phyloP scores from a whole-genome alignment of 2,797 vertebrate species.

The Cetoscarus ocellatus region DNA sequence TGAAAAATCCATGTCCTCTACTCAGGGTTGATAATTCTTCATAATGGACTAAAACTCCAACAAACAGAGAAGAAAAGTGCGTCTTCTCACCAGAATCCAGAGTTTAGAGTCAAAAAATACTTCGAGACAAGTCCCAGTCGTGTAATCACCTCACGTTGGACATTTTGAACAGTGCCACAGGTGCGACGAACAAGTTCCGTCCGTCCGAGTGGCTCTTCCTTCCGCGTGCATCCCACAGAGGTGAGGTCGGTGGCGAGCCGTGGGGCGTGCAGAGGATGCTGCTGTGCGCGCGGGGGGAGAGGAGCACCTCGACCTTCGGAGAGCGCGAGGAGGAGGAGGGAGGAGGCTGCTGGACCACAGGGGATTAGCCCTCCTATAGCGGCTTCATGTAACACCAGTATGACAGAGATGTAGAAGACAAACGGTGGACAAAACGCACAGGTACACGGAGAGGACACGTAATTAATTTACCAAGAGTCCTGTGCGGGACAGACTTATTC shows the following conservation, averaged over 20 bases:
- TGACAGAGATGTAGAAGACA: slow-evolving; percentile 3
- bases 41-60: slow-evolving; percentile 51
- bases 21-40: slow-evolving; percentile 42
- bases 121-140: slow-evolving; percentile 16
- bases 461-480: not conserved
- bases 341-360: slow-evolving; percentile 49
- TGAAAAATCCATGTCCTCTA: slow-evolving; percentile 75
- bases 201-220: slow-evolving; percentile 31
- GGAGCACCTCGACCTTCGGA: slow-evolving; percentile 72
- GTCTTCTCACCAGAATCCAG: slow-evolving; percentile 38
- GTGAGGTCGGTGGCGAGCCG: slow-evolving; percentile 37
- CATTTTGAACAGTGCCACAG: slow-evolving; percentile 53
- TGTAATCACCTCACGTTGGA: slow-evolving; percentile 43
- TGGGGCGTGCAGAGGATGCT: slow-evolving; percentile 51
- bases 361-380: slow-evolving; percentile 67
- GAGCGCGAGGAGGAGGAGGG: slow-evolving; percentile 55
- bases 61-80: slow-evolving; percentile 13
- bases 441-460: too few relatives aligned
- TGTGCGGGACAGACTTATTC: not conserved
- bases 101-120: slow-evolving; percentile 30
- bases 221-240: slow-evolving; percentile 45
- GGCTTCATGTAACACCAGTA: slow-evolving; percentile 22
- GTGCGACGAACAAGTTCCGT: slow-evolving; percentile 24
- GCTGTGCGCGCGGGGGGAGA: slow-evolving; percentile 57
- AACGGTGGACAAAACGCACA: not conserved